Evolutionary conservation across 92 coral and sea anemone species (phyloP), one percentile per base, ranked within the genome.

Genomic region (Palythoa caribaeorum): DNA sequence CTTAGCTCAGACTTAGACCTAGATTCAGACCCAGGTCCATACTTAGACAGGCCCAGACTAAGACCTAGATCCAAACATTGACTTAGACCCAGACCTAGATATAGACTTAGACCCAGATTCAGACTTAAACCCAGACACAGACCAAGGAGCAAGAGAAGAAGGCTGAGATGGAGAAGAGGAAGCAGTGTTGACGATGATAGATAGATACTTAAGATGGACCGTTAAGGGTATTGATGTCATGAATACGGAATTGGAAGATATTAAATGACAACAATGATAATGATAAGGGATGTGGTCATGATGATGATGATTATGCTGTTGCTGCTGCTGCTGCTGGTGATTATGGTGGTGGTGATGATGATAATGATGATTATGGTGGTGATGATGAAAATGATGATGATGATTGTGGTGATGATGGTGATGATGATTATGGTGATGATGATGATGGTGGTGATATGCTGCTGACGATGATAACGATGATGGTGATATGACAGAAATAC

Each of bases 401-500:
- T 54, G 60, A 75, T 28, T 28, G 28, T 28, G 28, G 11, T 51
- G 11, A 6, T 51, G 6, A 51, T 51, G 62, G 2, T 55, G 71
- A 65, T 28, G 51, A 39, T 3, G 51, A 71, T 68, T 1, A 38
- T 14, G 19, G 37, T 5, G 16, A 2, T 66, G 10, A 71, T 35
- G 17, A 35, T 38, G 6, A 44, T 73, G 73, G 39, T 1, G 16
- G 20, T 40, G 79, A 16, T 48, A 75, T 44, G 37, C 8, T 8
- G 2, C 50, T 51, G 0, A 28, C 9, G 10, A 14, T 54, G 68
- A 52, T 51, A 0, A 28, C 9, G 10, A 14, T 54, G 68, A 52
- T 77, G 13, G 17, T 54, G 60, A 75, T 28, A 36, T 36, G 73
- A 17, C 2, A 63, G 35, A 52, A 80, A 78, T 83, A 96, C 99